Conservation (phyloP, 2,113 vertebrate species). For the Numenius arquata region DNA sequence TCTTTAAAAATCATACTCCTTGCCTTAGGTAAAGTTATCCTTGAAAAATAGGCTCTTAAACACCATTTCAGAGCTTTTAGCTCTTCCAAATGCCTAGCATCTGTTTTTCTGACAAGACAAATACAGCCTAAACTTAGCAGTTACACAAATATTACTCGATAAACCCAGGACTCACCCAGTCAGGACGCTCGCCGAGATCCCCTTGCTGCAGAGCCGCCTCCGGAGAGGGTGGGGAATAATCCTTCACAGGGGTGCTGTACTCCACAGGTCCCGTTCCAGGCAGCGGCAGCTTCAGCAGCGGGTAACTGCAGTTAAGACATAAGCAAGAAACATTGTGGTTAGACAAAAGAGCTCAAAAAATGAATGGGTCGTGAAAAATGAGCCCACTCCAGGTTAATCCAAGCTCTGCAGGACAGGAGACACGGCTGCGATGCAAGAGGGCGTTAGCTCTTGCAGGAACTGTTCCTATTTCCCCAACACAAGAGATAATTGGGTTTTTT, state of each 20-base stretch:
- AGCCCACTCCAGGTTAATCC: too few relatives aligned
- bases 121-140: background rate
- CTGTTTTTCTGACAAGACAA: background rate
- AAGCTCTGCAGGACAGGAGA: background rate
- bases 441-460: background rate
- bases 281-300: slow-evolving; percentile 90
- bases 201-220: slow-evolving; percentile 50
- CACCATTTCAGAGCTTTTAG: background rate
- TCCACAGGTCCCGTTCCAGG: slow-evolving; percentile 95
- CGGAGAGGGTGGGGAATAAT: slow-evolving; percentile 80
- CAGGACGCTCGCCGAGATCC: slow-evolving; percentile 80
- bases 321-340: background rate
- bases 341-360: background rate
- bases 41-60: background rate
- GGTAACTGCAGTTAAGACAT: slow-evolving; percentile 74
- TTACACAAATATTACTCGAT: background rate
- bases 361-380: fast-evolving
- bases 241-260: slow-evolving; percentile 89
- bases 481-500: too few relatives aligned
- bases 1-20: background rate
- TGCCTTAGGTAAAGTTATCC: background rate
- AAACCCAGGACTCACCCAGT: slow-evolving; percentile 73
- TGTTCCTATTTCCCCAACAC: background rate
- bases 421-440: fast-evolving
- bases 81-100: background rate